Base-by-base conservation (phyloP, 2,888 invertebrate genomes). In the Trichopria drosophilae region DNA sequence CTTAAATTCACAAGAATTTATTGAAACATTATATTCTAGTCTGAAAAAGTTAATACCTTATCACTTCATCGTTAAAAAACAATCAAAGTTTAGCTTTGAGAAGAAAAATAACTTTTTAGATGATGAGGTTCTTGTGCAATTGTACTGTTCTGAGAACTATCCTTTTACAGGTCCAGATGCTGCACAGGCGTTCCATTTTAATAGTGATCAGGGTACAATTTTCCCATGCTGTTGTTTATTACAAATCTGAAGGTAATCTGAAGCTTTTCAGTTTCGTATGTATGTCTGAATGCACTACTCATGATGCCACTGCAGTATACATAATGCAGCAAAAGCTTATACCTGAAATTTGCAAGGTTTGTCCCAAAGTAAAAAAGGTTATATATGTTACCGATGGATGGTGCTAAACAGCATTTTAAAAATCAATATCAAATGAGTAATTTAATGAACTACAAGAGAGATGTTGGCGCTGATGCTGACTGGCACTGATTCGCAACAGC, bases 321-420 rank as follows among this genome's bases (percentile, higher is more conserved):
- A 39, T 44, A 18, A 42, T 48, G n/a, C n/a, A 24, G 10, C 26
- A 24, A 24, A 24, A 24, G 10, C 7, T 32, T 13, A n/a, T 13
- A 10, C 32, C 32, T 13, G 32, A 6, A 32, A 32, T 9, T 32
- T 12, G 7, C 13, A 13, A 32, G 32, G 13, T 9, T 15, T 19
- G 19, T 3, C 23, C 12, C 16, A 34, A 29, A 16, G 18, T 24
- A 24, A 24, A 24, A 31, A 13, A 22, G 19, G 3, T 48, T 24
- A 49, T 45, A 44, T 44, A 37, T 28, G 39, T 53, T 79, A 18
- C 28, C 6, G 18, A 29, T 24, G 10, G 26, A n/a, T n/a, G n/a
- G n/a, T n/a, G n/a, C n/a, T n/a, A n/a, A n/a, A n/a, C n/a, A n/a
- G n/a, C n/a, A n/a, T n/a, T n/a, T n/a, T n/a, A n/a, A n/a, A 9